phyloP scores from a whole-genome alignment of 2,888 invertebrate genomes.

The Gortyna flavago region DNA sequence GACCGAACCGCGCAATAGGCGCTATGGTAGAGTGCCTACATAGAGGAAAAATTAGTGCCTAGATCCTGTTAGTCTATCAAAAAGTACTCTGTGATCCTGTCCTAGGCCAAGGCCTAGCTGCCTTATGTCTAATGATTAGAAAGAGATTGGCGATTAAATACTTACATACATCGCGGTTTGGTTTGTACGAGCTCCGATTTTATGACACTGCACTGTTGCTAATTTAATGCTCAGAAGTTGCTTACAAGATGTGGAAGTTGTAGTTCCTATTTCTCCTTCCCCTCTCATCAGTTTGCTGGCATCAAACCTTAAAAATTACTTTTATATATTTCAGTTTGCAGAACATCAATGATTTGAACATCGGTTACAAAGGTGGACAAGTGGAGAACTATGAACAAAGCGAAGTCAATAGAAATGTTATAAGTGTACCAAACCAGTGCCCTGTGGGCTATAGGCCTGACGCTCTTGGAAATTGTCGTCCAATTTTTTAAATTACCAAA shows the following conservation, averaged over 20 bases:
- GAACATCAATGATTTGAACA: conserved; percentile 30
- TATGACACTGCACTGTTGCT: neutral
- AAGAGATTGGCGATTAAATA: neutral
- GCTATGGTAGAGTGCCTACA: too few species aligned
- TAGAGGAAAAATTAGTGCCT: too few species aligned
- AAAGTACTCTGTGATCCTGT: too few species aligned
- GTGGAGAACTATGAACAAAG: conserved; percentile 9
- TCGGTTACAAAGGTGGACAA: conserved; percentile 18
- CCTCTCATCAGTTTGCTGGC: neutral
- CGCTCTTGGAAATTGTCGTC: conserved; percentile 78
- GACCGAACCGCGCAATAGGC: neutral
- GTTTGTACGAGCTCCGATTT: neutral
- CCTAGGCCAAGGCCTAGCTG: neutral
- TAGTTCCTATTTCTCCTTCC: neutral
- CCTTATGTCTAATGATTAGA: neutral
- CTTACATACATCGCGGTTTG: neutral
- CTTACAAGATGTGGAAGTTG: neutral
- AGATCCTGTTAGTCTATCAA: too few species aligned
- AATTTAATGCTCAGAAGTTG: neutral
- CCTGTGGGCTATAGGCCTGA: conserved; percentile 79
- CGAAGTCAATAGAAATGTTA: conserved; percentile 67
- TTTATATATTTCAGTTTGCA: conserved; percentile 43
- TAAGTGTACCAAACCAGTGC: conserved; percentile 79
- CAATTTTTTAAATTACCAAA: conserved; percentile 61
- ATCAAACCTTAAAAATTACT: neutral